Percentiles rank a stretch among this genome's conserved stretches.
Conservation (phyloP, 2,113 vertebrate genomes). For the Channa maculata region DNA sequence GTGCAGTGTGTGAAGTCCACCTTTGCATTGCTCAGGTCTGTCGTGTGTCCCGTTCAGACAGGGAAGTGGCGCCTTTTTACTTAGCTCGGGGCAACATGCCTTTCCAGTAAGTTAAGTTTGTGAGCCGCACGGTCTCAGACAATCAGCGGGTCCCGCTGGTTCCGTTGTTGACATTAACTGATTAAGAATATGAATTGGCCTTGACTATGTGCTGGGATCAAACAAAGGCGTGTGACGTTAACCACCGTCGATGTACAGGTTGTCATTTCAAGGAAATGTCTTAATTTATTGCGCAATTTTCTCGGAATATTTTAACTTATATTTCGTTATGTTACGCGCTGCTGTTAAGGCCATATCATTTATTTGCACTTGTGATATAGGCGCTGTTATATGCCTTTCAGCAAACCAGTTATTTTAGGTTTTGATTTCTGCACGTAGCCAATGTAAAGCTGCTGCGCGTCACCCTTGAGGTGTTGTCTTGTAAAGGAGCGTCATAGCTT, state of each 20-base stretch:
- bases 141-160: no score
- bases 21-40: constrained; percentile 41
- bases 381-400: no score
- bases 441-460: constrained; percentile 36
- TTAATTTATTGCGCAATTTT: constrained; percentile 4
- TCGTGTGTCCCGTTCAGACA: constrained; percentile 37
- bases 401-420: neutral
- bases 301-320: neutral
- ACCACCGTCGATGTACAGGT: constrained; percentile 59
- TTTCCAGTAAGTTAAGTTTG: neutral
- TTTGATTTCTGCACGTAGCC: constrained; percentile 31
- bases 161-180: no score
- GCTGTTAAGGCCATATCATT: no score
- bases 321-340: no score
- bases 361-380: neutral
- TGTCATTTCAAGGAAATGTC: constrained; percentile 43
- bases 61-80: constrained; percentile 85
- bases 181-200: no score
- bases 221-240: constrained; percentile 76
- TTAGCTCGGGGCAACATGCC: constrained; percentile 43
- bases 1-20: constrained; percentile 32
- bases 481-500: constrained; percentile 63
- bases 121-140: neutral
- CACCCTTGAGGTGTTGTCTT: constrained; percentile 38
- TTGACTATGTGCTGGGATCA: constrained; percentile 27